Evolutionary conservation across 2,888 invertebrate genomes (phyloP), one percentile per base, ranked within the genome.

Genomic region (Sialis lutaria): DNA sequence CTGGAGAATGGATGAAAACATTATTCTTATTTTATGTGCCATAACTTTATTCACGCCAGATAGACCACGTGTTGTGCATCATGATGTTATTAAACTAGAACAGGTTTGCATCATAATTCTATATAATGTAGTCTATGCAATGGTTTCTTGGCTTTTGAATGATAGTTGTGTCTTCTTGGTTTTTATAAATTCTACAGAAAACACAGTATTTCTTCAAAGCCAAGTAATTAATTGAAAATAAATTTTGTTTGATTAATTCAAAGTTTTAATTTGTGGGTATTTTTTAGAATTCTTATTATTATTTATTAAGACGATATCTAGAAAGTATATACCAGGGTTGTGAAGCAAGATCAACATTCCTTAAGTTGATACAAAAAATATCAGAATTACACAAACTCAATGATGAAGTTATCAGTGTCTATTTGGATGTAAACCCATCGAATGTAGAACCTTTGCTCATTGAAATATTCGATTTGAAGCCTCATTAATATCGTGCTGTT

Each of bases 401-500:
- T 50, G 90, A 91, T 55, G 87, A 88, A 56, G 82, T 93, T n/a
- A 86, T 93, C 6, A 82, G 84, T 37, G 88, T 93, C 5, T 89
- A 92, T 63, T 72, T 95, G 31, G 88, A 93, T 65, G 88, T 92
- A 1, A 91, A 95, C 70, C 92, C 95, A 33, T 74, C 80, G 50
- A 79, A 84, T 60, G 86, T 96, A 41, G 93, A 93, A 58, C 96
- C 95, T 0, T 69, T 96, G 35, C 71, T 96, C 42, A 83, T 93
- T 62, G 95, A 96, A 73, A 91, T 96, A 60, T 91, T 96, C 58
- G 93, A 95, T 69, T 72, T 95, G 51, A 91, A 91, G 60, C 79
- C 68, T 59, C 65, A 65, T 51, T 67, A 55, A 60, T 41, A 5
- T 37, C 6, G 7, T 5, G n/a, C 7, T 37, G 22, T 22, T 22